phyloP scores from a whole-genome alignment of 2,888 invertebrate species.

The Slavum lentiscoides region DNA sequence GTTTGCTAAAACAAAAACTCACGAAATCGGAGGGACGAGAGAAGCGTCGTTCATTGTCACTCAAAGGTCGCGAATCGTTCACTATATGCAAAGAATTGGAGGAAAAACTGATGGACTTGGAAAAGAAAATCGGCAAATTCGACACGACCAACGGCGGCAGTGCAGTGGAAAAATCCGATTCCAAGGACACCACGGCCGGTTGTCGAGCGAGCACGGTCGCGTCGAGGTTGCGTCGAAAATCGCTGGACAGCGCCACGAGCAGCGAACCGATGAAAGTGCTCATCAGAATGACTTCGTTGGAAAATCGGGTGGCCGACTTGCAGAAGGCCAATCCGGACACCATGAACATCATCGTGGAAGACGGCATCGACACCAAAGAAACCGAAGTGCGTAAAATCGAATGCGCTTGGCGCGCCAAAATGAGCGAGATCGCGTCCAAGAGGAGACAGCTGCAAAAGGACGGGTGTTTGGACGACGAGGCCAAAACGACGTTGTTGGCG shows the following conservation, averaged over 20 bases:
- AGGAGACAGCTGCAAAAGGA: conserved; percentile 69
- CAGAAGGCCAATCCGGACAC: conserved; percentile 59
- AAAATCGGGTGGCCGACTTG: conserved; percentile 74
- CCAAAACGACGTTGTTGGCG: conserved; percentile 72
- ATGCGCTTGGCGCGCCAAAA: conserved; percentile 70
- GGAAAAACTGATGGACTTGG: conserved; percentile 79
- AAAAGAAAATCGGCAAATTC: conserved; percentile 73
- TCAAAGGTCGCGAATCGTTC: conserved; percentile 77
- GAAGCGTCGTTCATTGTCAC: conserved; percentile 78
- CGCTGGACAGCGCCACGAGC: conserved; percentile 71
- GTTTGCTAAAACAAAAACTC: conserved; percentile 77
- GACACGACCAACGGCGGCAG: conserved; percentile 65
- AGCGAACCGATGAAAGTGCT: conserved; percentile 80
- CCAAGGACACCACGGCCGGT: conserved; percentile 61
- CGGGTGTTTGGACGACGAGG: conserved; percentile 70
- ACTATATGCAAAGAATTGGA: conserved; percentile 82
- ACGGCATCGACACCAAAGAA: conserved; percentile 55
- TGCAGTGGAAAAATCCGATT: conserved; percentile 61
- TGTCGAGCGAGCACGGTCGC: conserved; percentile 60
- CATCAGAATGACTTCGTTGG: conserved; percentile 74
- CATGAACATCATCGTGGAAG: conserved; percentile 54
- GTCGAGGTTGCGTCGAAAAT: conserved; percentile 71
- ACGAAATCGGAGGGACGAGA: conserved; percentile 77
- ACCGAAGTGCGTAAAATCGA: conserved; percentile 63
- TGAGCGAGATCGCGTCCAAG: conserved; percentile 71